Evolutionary conservation across 2,888 invertebrate genomes (phyloP), one percentile per base, ranked within the genome.

Genomic region (Ophion slaviceki): DNA sequence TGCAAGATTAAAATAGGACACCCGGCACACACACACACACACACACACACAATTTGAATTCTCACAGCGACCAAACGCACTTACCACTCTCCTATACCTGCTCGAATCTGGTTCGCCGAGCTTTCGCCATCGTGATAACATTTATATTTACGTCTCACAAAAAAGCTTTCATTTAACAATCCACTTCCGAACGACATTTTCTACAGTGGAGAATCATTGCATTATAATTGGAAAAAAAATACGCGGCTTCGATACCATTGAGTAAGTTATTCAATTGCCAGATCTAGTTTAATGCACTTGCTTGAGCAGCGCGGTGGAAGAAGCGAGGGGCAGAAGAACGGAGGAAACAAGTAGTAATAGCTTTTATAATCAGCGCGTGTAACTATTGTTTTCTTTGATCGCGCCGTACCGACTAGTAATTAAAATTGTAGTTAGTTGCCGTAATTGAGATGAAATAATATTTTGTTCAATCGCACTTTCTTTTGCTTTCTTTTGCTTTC

Each of bases 1-100:
- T 32, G 32, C 4, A 32, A 32, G 32, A 32, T 32, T 4, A 32
- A 32, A 2, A 32, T 32, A 4, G 32, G 32, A 32, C 32, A 32
- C 32, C 32, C 32, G 32, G 32, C 2, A 32, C 24, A 24, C 24
- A 24, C 24, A 1, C 24, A 24, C 24, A 24, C 24, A 24, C 24
- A 24, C 24, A 24, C 1, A 24, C 1, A 24, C 1, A 32, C 4
- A 32, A 57, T 57, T 79, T 36, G 75, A 76, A 79, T 85, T 79
- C 70, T 79, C 79, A 76, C 66, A 57, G 53, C 79, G 75, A 78
- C 62, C 79, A 71, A 82, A 85, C 79, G 85, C 82, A 79, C 75
- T 85, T 66, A 67, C 82, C 82, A 82, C 71, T 82, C 59, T 53
- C 57, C n/a, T 68, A 45, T 70, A 66, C 75, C 66, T 79, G 66